Conservation (phyloP, 2,888 invertebrate species). For the Gari tellinella region DNA sequence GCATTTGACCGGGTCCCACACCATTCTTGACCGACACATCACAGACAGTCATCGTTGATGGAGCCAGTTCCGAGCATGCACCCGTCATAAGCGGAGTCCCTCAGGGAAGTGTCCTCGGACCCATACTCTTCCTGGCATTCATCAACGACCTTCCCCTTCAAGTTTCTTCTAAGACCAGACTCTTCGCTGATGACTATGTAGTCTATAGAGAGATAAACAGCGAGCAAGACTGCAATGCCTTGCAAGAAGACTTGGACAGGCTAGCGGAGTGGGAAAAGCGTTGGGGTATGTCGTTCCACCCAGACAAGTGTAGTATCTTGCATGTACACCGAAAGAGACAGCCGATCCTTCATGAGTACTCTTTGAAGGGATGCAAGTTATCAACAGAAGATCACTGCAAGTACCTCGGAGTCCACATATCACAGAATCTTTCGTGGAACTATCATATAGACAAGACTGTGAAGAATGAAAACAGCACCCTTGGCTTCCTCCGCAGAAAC, state of each 20-base stretch:
- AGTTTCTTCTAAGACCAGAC: slow-evolving; percentile 10
- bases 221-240: slow-evolving; percentile 11
- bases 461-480: slow-evolving; percentile 15
- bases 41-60: too few relatives aligned
- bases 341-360: slow-evolving; percentile 10
- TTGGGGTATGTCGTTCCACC: slow-evolving; percentile 45
- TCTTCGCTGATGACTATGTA: slow-evolving; percentile 38
- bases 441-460: slow-evolving; percentile 7
- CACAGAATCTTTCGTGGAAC: slow-evolving; percentile 9
- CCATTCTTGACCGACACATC: too few relatives aligned
- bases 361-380: slow-evolving; percentile 20
- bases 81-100: slow-evolving; percentile 20
- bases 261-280: slow-evolving; percentile 27
- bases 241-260: slow-evolving; percentile 30
- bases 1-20: slow-evolving; percentile 5
- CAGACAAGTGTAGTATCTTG: slow-evolving; percentile 32
- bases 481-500: slow-evolving; percentile 22
- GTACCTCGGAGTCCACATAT: slow-evolving; percentile 28
- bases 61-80: too few relatives aligned
- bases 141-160: slow-evolving; percentile 16
- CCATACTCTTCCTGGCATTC: slow-evolving; percentile 18
- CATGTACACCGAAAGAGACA: slow-evolving; percentile 16
- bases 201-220: slow-evolving; percentile 23
- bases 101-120: slow-evolving; percentile 25
- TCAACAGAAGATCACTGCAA: slow-evolving; percentile 18